Evolutionary conservation across 2,888 invertebrate genomes (phyloP).

Genomic region (Chydorus sphaericus): DNA sequence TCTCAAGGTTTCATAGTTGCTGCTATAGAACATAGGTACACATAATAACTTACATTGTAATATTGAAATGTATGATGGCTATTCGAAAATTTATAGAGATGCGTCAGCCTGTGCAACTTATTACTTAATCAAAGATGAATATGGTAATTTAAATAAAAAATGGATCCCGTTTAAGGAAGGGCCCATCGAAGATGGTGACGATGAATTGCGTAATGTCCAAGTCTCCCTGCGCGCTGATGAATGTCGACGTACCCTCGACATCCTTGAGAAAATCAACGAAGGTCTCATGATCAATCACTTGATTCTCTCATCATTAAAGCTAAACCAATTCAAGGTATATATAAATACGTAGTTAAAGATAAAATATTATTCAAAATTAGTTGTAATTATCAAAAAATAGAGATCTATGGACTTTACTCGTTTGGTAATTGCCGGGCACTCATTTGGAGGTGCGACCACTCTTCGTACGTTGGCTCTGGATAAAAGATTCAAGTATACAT

Average conservation of each 20-base stretch:
- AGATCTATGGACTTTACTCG: slow-evolving; percentile 33
- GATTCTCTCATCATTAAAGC: slow-evolving; percentile 29
- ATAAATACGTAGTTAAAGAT: not conserved
- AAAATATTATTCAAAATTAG: too few species aligned
- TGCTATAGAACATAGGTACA: slow-evolving; percentile 48
- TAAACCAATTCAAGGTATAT: slow-evolving; percentile 28
- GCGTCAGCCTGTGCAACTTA: slow-evolving; percentile 16
- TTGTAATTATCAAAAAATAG: slow-evolving; percentile 22
- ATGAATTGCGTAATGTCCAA: slow-evolving; percentile 23
- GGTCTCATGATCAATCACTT: slow-evolving; percentile 30
- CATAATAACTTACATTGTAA: too few species aligned
- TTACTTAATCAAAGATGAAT: not conserved
- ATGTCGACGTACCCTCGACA: slow-evolving; percentile 35
- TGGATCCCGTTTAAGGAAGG: slow-evolving; percentile 7
- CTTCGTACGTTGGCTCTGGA: slow-evolving; percentile 39
- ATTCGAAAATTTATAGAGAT: slow-evolving; percentile 12
- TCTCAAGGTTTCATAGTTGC: slow-evolving; percentile 48
- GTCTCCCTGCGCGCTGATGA: slow-evolving; percentile 36
- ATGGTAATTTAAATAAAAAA: slow-evolving; percentile 4
- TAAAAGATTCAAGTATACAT: slow-evolving; percentile 35
- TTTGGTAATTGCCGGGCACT: slow-evolving; percentile 43
- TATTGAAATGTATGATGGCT: too few species aligned
- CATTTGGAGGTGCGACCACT: slow-evolving; percentile 48
- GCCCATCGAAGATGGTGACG: not conserved
- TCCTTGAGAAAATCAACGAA: slow-evolving; percentile 34